Conservation (phyloP, 2,113 vertebrate species). For the Eurypyga helias region DNA sequence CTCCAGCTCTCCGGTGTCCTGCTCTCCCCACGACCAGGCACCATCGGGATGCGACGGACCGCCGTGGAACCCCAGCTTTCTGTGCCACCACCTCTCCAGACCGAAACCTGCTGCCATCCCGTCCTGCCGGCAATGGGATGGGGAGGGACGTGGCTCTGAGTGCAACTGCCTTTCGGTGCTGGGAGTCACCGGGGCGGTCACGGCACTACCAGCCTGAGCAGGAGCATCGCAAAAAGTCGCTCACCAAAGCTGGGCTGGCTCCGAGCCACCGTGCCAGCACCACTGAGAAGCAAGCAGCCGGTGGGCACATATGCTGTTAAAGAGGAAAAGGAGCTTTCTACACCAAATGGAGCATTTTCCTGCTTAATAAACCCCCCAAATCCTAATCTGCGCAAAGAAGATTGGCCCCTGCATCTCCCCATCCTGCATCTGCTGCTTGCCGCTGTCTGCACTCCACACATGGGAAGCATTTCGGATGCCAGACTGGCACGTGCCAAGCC, state of each 20-base stretch:
- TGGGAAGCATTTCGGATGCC: not conserved
- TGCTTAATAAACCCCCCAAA: conserved; percentile 29
- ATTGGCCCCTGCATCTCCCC: not conserved
- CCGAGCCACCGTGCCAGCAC: not conserved
- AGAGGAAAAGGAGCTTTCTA: conserved; percentile 24
- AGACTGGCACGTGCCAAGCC: not conserved
- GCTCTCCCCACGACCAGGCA: not conserved
- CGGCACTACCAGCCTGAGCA: not conserved
- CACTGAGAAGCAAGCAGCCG: not conserved
- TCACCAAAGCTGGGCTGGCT: not conserved
- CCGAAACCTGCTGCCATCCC: not conserved
- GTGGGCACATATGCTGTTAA: not conserved
- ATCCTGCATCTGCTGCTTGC: not conserved
- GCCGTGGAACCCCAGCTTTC: fast-evolving
- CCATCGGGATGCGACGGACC: fast-evolving
- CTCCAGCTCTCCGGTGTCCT: fast-evolving
- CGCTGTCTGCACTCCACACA: not conserved
- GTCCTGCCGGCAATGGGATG: fast-evolving
- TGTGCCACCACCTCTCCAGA: not conserved
- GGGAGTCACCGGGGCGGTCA: not conserved
- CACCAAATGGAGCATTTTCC: conserved; percentile 46
- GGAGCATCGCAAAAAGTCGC: not conserved
- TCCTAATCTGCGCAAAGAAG: conserved; percentile 35
- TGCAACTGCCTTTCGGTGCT: not conserved
- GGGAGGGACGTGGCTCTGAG: fast-evolving